These are phyloP conservation scores for Tetrapedia diversipes DNA, from an alignment of 2,888 invertebrate species.

Conservation along the genomic window DNA sequence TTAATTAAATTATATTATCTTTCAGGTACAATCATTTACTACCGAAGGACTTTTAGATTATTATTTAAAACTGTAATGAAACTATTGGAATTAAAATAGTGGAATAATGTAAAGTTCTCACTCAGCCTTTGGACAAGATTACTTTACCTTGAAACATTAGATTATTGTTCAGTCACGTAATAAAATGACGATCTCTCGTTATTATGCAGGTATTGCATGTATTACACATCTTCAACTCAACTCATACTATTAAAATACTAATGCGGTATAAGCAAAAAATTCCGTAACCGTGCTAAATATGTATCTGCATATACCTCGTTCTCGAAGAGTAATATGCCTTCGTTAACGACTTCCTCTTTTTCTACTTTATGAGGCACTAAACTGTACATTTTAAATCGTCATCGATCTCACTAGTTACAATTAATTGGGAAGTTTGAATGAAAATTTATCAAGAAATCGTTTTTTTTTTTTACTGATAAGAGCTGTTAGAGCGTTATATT, in stretches of 20 bases:
- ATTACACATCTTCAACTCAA: slow-evolving; percentile 51
- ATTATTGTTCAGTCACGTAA: slow-evolving; percentile 58
- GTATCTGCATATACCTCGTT: too few species aligned
- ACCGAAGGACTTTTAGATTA: not conserved
- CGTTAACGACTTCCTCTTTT: not conserved
- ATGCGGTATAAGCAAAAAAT: slow-evolving; percentile 46
- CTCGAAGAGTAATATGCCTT: slow-evolving; percentile 23
- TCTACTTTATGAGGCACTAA: not conserved
- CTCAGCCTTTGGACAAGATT: slow-evolving; percentile 8
- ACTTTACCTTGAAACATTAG: slow-evolving; percentile 31
- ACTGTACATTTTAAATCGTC: not conserved
- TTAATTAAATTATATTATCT: too few species aligned
- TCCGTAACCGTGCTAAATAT: slow-evolving; percentile 41
- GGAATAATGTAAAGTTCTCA: not conserved
- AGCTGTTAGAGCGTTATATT: not conserved
- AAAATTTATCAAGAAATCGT: too few species aligned
- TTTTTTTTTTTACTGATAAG: too few species aligned
- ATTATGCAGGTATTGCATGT: slow-evolving; percentile 62
- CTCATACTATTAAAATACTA: slow-evolving; percentile 59
- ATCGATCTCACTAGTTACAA: not conserved
- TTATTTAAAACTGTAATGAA: not conserved
- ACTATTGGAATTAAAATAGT: slow-evolving; percentile 14
- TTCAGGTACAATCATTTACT: not conserved
- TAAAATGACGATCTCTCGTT: slow-evolving; percentile 56
- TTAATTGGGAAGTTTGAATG: not conserved